Percentiles rank a stretch among this genome's conserved stretches.
These are phyloP conservation scores for Peromyscus nudipes DNA, from an alignment of 2,797 vertebrate species.

Conservation along the genomic window DNA sequence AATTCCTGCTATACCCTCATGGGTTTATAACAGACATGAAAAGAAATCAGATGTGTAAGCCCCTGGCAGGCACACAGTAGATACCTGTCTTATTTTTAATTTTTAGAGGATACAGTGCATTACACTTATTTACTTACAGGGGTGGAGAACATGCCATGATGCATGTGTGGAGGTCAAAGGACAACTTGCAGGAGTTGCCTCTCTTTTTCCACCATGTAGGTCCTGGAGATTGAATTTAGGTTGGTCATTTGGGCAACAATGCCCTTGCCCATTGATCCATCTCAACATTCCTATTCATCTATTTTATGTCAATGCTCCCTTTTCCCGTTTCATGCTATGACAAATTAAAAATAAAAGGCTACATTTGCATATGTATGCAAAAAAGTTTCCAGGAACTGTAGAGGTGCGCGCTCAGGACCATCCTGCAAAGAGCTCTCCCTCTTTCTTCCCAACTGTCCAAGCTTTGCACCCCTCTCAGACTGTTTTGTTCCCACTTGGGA, in stretches of 20 bases:
- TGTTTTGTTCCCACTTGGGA: neutral
- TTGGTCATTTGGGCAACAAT: neutral
- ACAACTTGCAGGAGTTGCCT: neutral
- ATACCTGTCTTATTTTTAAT: neutral
- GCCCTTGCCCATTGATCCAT: neutral
- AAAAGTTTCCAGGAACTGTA: neutral
- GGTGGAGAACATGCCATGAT: neutral
- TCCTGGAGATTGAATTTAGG: neutral
- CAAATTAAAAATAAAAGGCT: neutral
- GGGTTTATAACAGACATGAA: neutral
- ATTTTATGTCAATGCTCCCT: neutral
- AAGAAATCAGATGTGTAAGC: neutral
- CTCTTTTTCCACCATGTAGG: neutral
- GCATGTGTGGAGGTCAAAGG: neutral
- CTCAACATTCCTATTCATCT: neutral
- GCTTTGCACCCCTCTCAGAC: neutral
- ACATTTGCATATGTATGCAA: neutral
- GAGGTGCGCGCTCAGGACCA: no score
- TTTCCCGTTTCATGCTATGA: neutral
- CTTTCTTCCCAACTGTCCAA: neutral
- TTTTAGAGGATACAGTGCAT: neutral
- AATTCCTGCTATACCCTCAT: neutral
- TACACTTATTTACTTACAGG: neutral
- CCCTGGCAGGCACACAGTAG: neutral
- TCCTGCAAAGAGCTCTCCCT: neutral